A percentile compares a stretch with the other conserved stretches of the same genome.
phyloP scores from a whole-genome alignment of 1,140 invertebrate species.

The Probaryconus sp. region DNA sequence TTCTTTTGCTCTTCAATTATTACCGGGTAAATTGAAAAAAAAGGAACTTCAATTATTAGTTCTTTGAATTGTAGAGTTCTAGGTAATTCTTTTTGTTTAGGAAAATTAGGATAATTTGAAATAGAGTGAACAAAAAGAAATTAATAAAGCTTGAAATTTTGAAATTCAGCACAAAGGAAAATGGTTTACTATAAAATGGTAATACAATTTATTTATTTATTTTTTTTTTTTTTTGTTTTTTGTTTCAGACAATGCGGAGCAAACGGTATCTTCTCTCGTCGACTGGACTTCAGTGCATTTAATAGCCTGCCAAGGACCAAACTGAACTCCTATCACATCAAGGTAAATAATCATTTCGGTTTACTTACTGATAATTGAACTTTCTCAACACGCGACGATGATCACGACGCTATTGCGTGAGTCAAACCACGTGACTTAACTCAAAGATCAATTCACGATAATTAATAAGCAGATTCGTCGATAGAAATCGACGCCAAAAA shows the following conservation, averaged over 20 bases:
- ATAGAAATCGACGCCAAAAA: background rate
- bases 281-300: constrained; percentile 96
- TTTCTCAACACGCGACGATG: constrained; percentile 21
- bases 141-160: too few species aligned
- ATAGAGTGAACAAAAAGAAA: too few species aligned
- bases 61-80: too few species aligned
- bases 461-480: constrained; percentile 16
- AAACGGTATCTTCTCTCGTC: constrained; percentile 92
- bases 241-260: constrained; percentile 88
- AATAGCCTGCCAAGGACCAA: constrained; percentile 95
- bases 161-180: too few species aligned
- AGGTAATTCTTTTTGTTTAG: too few species aligned
- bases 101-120: too few species aligned
- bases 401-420: constrained; percentile 7
- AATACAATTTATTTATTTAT: too few species aligned
- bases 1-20: too few species aligned
- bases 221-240: constrained; percentile 17
- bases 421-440: constrained; percentile 38
- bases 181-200: background rate
- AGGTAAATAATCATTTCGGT: constrained; percentile 86
- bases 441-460: constrained; percentile 19
- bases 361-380: constrained; percentile 18
- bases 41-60: too few species aligned
- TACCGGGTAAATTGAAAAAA: too few species aligned
- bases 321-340: constrained; percentile 99